Base-by-base conservation (phyloP, 1,140 invertebrate genomes). In the Cyrtorhinus lividipennis region DNA sequence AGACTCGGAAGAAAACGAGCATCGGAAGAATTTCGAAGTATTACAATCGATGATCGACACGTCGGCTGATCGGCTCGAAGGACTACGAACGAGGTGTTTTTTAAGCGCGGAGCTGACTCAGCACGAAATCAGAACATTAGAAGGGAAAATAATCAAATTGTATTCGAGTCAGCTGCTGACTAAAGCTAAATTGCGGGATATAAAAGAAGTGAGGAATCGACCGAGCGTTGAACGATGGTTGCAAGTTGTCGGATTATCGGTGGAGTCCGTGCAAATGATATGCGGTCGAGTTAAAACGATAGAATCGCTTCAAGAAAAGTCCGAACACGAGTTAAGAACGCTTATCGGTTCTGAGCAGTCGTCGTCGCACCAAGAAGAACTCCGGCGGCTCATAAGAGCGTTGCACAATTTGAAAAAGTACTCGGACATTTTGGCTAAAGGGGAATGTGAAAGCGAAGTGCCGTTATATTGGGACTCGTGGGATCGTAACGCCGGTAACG, bases 31-130 rank as follows among this genome's bases (percentile, higher is more conserved):
- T 59, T 65, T 69, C 46, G 68, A 70, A 64, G 67, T 85, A 70
- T 79, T 87, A 66, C 90, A 95, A 80, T 87, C 87, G 68, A 92
- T 95, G 88, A 96, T 96, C 76, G 91, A 93, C 79, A 86, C 93
- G 74, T 93, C 88, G 70, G 89, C 90, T 62, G 85, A 91, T 75
- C 85, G 90, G 73, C 82, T 97, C 69, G 87, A 94, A 72, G 90
- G 90, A 59, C 79, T 97, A 68, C 80, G 93, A 72, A 94, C 90
- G 59, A 85, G 92, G 79, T 96, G 92, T 78, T 86, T 87, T 22
- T 91, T 90, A 59, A 92, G 85, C 73, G 89, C 87, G 53, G 89
- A 92, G 75, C 79, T 97, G 66, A 96, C 92, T 45, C 91, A 95
- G 72, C 89, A 95, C 72, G 92, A 96, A 82, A 96, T 96, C 70